These are phyloP conservation scores for Anhinga anhinga DNA, from an alignment of 2,113 vertebrate species.

Conservation along the genomic window DNA sequence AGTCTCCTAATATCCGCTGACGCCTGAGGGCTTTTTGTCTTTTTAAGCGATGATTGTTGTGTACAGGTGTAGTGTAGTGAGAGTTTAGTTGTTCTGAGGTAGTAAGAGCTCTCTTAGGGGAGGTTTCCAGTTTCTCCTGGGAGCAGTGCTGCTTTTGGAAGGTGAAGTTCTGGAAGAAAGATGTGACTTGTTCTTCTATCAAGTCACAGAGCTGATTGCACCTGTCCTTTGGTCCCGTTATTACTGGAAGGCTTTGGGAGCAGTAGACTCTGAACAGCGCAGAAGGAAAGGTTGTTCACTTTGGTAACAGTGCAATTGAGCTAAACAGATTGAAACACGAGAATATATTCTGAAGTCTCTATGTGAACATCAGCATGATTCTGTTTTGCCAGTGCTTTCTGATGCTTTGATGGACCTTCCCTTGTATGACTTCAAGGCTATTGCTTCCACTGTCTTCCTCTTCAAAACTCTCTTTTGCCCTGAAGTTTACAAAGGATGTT, in stretches of 20 bases:
- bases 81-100: neutral
- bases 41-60: neutral
- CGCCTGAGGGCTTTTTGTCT: rapidly evolving
- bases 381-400: neutral
- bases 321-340: neutral
- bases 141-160: neutral
- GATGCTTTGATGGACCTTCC: neutral
- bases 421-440: neutral
- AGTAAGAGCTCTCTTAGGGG: neutral
- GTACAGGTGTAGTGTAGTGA: neutral
- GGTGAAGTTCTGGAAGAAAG: neutral
- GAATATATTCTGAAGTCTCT: neutral
- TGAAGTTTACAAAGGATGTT: neutral
- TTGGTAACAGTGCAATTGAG: neutral
- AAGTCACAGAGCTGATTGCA: neutral
- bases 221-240: neutral
- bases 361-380: neutral
- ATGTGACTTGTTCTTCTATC: neutral
- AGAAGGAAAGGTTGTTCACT: neutral
- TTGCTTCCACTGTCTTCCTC: neutral
- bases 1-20: neutral
- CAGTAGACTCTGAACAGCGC: neutral
- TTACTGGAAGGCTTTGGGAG: neutral
- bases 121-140: neutral
- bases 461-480: neutral